Evolutionary conservation across 2,113 vertebrate genomes (phyloP).

Genomic region (Catharus fuscescens): DNA sequence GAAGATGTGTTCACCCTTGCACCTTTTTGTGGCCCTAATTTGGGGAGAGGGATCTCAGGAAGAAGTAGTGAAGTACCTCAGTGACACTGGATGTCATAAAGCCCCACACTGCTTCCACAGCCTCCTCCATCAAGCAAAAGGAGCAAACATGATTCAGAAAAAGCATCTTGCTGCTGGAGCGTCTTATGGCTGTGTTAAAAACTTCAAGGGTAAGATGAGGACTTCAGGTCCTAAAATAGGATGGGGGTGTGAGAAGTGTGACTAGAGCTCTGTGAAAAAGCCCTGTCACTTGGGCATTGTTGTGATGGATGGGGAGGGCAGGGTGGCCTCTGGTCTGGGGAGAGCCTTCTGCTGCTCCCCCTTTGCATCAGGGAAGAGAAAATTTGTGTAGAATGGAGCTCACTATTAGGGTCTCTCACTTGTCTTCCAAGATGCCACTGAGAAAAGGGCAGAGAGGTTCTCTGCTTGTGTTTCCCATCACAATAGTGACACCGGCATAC

Average conservation of each 20-base stretch:
- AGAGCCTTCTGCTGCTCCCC: accelerated
- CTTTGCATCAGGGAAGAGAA: not conserved
- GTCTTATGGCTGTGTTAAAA: not conserved
- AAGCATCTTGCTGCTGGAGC: not conserved
- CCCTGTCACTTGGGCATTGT: accelerated
- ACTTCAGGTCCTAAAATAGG: not conserved
- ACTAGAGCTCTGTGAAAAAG: not conserved
- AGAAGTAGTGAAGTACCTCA: not conserved
- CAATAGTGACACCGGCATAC: accelerated
- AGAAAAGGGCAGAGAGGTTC: not conserved
- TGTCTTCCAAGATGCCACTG: not conserved
- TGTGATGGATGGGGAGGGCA: accelerated
- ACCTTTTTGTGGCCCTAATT: not conserved
- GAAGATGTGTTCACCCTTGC: not conserved
- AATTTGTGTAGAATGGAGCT: not conserved
- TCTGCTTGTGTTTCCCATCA: not conserved
- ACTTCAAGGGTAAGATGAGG: not conserved
- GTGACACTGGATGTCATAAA: not conserved
- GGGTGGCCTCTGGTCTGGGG: not conserved
- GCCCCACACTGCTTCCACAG: not conserved
- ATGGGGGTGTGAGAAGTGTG: accelerated
- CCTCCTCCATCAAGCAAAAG: not conserved
- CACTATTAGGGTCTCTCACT: not conserved
- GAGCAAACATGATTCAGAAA: not conserved
- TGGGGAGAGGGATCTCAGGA: not conserved